Conservation (phyloP, 2,113 vertebrate species). For the Charina bottae region DNA sequence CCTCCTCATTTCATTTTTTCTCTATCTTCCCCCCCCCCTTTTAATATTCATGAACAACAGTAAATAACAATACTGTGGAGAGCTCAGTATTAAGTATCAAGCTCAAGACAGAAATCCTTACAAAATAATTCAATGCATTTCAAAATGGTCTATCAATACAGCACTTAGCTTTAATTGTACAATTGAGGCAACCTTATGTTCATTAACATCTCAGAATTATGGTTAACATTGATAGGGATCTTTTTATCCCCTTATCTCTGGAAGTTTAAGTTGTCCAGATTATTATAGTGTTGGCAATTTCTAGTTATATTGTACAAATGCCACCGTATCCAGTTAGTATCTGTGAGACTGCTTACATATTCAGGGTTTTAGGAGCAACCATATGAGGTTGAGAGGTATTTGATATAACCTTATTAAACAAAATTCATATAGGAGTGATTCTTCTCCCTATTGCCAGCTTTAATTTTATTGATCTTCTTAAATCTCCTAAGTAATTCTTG, state of each 20-base stretch:
- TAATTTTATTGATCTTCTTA: constrained; percentile 74
- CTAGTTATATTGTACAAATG: neutral
- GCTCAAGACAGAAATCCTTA: too few species aligned
- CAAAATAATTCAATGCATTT: too few species aligned
- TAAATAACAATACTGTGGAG: too few species aligned
- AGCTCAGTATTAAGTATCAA: too few species aligned
- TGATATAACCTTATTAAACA: constrained; percentile 68
- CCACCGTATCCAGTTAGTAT: neutral
- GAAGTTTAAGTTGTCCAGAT: neutral
- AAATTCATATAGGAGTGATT: constrained; percentile 64
- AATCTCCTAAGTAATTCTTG: constrained; percentile 69
- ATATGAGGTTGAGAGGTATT: constrained; percentile 67
- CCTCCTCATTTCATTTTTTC: too few species aligned
- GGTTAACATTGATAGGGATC: neutral
- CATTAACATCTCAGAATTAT: too few species aligned
- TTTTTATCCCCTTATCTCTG: neutral
- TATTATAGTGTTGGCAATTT: neutral
- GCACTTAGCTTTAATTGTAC: too few species aligned
- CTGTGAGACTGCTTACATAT: constrained; percentile 71
- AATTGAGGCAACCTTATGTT: too few species aligned
- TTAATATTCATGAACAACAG: too few species aligned
- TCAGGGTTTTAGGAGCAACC: constrained; percentile 71
- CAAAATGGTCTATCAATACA: too few species aligned
- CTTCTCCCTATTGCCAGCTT: constrained; percentile 55
- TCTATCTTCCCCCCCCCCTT: too few species aligned